Evolutionary conservation across 2,888 invertebrate species (phyloP).

Genomic region (Catocala fraxini): DNA sequence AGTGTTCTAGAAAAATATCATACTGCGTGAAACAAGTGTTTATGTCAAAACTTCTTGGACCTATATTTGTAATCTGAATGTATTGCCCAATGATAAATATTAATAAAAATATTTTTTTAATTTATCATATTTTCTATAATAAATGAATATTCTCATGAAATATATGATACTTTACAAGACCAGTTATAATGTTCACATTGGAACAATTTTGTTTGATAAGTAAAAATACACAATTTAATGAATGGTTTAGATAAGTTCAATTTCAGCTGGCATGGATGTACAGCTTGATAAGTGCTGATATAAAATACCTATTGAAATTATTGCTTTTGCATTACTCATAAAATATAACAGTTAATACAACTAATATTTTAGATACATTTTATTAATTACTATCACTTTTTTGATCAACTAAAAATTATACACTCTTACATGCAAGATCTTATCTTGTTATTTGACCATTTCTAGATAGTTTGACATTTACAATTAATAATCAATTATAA

Average conservation of each 20-base stretch:
- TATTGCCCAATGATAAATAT: too few species aligned
- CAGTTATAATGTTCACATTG: constrained; percentile 2
- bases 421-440: constrained; percentile 12
- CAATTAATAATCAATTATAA: constrained; percentile 8
- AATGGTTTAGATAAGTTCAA: constrained; percentile 42
- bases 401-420: constrained; percentile 15
- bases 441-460: constrained; percentile 26
- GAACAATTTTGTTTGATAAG: constrained; percentile 27
- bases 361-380: constrained; percentile 24
- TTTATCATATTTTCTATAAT: background rate
- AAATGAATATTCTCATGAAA: background rate
- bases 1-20: too few species aligned
- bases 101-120: background rate
- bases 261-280: constrained; percentile 35
- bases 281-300: constrained; percentile 38
- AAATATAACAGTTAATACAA: constrained; percentile 25
- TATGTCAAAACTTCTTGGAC: too few species aligned
- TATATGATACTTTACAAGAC: background rate
- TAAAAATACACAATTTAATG: constrained; percentile 39
- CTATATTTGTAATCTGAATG: too few species aligned
- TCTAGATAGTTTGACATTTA: constrained; percentile 26
- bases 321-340: constrained; percentile 26
- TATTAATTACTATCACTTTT: constrained; percentile 23
- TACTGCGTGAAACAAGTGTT: too few species aligned
- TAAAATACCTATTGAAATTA: constrained; percentile 39